phyloP scores from a whole-genome alignment of 1,140 invertebrate genomes.

The Panagrolaimus sp. region DNA sequence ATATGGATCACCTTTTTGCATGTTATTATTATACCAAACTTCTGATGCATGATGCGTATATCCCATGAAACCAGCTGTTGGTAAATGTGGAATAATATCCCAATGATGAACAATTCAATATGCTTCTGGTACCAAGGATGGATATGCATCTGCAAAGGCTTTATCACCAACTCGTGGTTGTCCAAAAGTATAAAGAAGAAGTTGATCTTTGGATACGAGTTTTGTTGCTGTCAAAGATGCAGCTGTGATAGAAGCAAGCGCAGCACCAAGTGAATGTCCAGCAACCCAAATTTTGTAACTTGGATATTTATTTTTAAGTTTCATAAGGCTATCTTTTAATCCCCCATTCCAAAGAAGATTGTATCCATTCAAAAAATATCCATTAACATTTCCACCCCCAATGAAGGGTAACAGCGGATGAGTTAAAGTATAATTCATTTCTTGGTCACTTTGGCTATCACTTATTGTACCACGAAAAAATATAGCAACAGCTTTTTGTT shows the following conservation, averaged over 20 bases:
- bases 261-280: constrained; percentile 28
- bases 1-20: constrained; percentile 15
- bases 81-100: constrained; percentile 42
- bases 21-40: constrained; percentile 44
- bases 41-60: constrained; percentile 41
- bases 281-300: constrained; percentile 43
- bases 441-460: constrained; percentile 36
- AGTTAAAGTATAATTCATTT: constrained; percentile 22
- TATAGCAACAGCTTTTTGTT: constrained; percentile 30
- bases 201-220: constrained; percentile 15
- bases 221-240: constrained; percentile 21
- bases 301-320: constrained; percentile 28
- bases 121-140: background rate
- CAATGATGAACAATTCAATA: constrained; percentile 37
- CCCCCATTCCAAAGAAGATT: constrained; percentile 36
- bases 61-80: constrained; percentile 32
- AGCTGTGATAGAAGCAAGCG: constrained; percentile 38
- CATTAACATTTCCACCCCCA: constrained; percentile 37
- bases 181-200: constrained; percentile 43
- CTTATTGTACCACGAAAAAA: constrained; percentile 42
- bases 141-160: constrained; percentile 29
- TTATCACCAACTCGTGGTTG: constrained; percentile 43
- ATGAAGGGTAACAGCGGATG: constrained; percentile 1
- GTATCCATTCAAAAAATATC: constrained; percentile 41
- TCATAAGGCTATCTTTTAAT: constrained; percentile 30